Conservation (phyloP, 2,113 vertebrate species). For the Leucosticte australis region DNA sequence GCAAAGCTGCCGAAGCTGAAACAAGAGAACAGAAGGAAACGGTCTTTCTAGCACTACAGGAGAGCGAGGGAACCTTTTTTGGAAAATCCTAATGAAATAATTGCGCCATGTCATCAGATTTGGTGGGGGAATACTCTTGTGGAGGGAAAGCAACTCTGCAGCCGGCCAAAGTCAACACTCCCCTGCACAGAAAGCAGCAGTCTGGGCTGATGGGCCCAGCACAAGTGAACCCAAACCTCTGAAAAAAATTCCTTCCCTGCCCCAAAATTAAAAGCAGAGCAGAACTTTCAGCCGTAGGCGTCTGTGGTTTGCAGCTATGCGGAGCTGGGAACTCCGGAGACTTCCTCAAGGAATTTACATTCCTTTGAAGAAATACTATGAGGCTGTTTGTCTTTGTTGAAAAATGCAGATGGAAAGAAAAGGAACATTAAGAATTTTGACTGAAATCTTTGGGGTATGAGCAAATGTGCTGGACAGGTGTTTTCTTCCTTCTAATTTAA, state of each 20-base stretch:
- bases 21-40: neutral
- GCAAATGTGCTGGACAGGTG: slow-evolving; percentile 56
- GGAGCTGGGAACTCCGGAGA: slow-evolving; percentile 59
- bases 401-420: slow-evolving; percentile 44
- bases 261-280: slow-evolving; percentile 69
- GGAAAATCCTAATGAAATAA: slow-evolving; percentile 61
- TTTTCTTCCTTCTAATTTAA: slow-evolving; percentile 27
- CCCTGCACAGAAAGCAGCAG: slow-evolving; percentile 6
- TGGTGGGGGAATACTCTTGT: slow-evolving; percentile 8
- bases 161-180: slow-evolving; percentile 49
- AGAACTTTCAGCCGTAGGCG: slow-evolving; percentile 33
- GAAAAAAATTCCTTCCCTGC: slow-evolving; percentile 54
- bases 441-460: neutral
- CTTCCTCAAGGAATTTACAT: slow-evolving; percentile 68
- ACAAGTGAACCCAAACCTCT: slow-evolving; percentile 36
- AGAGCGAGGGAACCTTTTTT: neutral
- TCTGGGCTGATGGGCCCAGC: slow-evolving; percentile 23
- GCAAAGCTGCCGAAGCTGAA: neutral
- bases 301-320: slow-evolving; percentile 69
- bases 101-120: slow-evolving; percentile 53
- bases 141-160: neutral
- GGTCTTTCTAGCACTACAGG: neutral
- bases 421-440: neutral
- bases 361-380: slow-evolving; percentile 71
- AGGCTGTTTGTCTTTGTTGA: slow-evolving; percentile 55